phyloP scores from a whole-genome alignment of 2,113 vertebrate genomes.

The Ailuropoda melanoleuca region DNA sequence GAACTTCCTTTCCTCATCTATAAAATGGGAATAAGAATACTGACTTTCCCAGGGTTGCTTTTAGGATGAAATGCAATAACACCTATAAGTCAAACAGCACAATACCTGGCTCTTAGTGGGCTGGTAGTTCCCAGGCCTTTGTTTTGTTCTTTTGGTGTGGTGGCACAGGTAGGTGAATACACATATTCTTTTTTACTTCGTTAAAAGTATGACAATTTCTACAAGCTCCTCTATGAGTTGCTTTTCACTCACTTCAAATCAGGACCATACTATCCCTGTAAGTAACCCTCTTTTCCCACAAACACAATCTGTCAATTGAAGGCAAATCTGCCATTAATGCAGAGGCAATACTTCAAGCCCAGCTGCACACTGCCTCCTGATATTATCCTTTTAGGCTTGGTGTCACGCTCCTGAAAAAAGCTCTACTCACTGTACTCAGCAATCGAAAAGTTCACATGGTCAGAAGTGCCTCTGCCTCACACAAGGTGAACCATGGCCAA shows the following conservation, averaged over 20 bases:
- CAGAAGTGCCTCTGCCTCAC: conserved; percentile 28
- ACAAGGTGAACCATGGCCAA: conserved; percentile 8
- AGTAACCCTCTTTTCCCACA: background rate
- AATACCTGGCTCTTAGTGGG: background rate
- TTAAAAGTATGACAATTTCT: background rate
- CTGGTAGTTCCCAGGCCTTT: background rate
- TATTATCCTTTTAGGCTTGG: background rate
- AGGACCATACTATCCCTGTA: background rate
- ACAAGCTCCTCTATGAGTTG: background rate
- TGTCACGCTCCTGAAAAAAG: background rate
- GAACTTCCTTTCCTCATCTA: background rate
- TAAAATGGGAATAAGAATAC: background rate
- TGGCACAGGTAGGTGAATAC: background rate
- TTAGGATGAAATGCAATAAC: background rate
- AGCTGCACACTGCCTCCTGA: background rate
- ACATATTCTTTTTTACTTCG: background rate
- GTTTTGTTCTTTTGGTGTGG: background rate
- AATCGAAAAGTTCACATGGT: background rate
- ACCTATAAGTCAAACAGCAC: background rate
- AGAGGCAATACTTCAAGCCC: background rate
- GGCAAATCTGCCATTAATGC: background rate
- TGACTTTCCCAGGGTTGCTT: background rate
- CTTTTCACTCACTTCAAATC: conserved; percentile 20
- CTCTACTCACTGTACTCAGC: background rate
- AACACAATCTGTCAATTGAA: background rate